These are phyloP conservation scores for Chitala chitala DNA, from an alignment of 2,113 vertebrate genomes.

Conservation along the genomic window DNA sequence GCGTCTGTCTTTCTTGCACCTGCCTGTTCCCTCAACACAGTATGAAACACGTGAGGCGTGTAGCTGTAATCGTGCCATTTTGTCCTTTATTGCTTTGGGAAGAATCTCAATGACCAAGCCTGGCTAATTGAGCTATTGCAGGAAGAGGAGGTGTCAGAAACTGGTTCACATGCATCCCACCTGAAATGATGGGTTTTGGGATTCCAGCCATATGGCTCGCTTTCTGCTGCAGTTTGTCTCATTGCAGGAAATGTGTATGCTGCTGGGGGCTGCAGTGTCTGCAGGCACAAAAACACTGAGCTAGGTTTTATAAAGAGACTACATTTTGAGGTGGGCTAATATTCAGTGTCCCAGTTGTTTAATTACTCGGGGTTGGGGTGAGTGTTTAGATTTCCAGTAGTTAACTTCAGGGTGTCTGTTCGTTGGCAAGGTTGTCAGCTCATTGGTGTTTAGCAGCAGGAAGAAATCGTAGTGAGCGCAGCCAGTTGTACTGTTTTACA, in stretches of 20 bases:
- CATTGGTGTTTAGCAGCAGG: no score
- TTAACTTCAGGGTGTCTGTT: background rate
- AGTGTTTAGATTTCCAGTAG: background rate
- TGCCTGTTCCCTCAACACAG: background rate
- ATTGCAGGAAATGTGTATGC: background rate
- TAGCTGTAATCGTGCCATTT: background rate
- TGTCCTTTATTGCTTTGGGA: background rate
- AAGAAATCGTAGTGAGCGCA: no score
- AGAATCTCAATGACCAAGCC: background rate
- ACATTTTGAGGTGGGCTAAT: no score
- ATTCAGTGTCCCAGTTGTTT: background rate
- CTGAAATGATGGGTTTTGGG: background rate
- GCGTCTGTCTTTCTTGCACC: background rate
- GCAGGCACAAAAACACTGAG: background rate
- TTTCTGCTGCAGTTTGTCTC: background rate
- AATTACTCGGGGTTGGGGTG: background rate
- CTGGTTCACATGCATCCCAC: background rate
- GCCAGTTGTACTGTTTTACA: background rate
- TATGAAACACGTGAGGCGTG: background rate
- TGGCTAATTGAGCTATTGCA: background rate
- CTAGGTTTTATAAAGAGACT: background rate
- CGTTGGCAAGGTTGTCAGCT: background rate
- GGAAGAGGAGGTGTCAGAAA: background rate
- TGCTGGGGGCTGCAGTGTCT: background rate
- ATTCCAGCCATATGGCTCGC: background rate